Evolutionary conservation across 2,888 invertebrate species (phyloP).

Genomic region (Cryptus viduatorius): DNA sequence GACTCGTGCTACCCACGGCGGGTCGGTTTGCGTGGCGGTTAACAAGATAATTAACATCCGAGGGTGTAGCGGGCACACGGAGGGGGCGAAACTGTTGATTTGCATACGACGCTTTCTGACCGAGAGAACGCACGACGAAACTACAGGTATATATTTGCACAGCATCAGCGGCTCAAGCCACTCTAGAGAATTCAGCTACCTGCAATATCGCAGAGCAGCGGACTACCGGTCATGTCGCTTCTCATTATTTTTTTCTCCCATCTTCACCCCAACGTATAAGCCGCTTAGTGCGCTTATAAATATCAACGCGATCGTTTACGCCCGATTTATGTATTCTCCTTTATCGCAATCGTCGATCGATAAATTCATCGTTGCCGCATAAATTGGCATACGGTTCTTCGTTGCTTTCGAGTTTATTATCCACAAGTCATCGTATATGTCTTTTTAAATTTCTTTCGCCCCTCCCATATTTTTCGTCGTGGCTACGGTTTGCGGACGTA

Average conservation of each 20-base stretch:
- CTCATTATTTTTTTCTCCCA: constrained; percentile 35
- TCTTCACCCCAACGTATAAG: neutral
- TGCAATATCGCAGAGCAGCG: constrained; percentile 30
- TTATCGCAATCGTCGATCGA: constrained; percentile 41
- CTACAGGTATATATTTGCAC: neutral
- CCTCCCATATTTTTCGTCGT: neutral
- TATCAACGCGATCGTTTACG: constrained; percentile 33
- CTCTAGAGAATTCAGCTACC: constrained; percentile 30
- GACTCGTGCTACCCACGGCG: constrained; percentile 35
- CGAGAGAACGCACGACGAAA: constrained; percentile 28
- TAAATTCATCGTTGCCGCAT: constrained; percentile 36
- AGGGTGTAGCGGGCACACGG: neutral
- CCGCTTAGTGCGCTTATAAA: constrained; percentile 26
- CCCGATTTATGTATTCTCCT: constrained; percentile 40
- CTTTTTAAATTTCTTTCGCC: neutral
- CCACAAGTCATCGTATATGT: neutral
- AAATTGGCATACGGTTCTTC: constrained; percentile 36
- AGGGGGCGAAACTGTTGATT: constrained; percentile 50
- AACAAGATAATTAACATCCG: constrained; percentile 64
- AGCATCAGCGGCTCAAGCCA: constrained; percentile 23
- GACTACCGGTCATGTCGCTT: constrained; percentile 43
- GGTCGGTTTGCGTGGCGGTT: constrained; percentile 56
- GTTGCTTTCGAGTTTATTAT: constrained; percentile 23
- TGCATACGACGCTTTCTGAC: constrained; percentile 46
- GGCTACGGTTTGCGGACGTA: neutral